Evolutionary conservation across 2,113 vertebrate species (phyloP), one percentile per base, ranked within the genome.

Genomic region (Sphyrna mokarran): DNA sequence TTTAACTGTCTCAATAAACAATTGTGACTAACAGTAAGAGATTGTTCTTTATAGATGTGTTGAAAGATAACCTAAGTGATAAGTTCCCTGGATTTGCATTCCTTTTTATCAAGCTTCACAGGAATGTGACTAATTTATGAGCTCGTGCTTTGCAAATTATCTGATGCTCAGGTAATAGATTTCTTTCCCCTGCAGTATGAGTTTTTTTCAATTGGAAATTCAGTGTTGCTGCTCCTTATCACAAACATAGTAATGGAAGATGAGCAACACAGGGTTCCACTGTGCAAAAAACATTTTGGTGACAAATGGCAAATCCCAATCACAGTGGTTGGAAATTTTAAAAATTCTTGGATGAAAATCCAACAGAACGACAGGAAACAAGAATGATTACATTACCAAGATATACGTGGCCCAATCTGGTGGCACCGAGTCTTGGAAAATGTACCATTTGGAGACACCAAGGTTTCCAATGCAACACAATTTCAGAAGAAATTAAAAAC

Each of bases 1-100:
- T 40, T 94, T 37, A 68, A 94, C 90, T 54, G 90, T 94, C 61
- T 94, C 61, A 94, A 48, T 68, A 68, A 68, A 68, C 63, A 68
- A 68, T 11, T 40, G 16, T 94, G 63, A 37, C 61, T 68, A 16
- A 40, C 29, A 94, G 61, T 66, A 33, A 4, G 48, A 94, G 90
- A 94, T 66, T 68, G 58, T 63, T 68, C n/a, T n/a, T n/a, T n/a
- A n/a, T n/a, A n/a, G n/a, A n/a, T n/a, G n/a, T n/a, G n/a, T n/a
- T n/a, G 33, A 9, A 33, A 76, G 72, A 68, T 68, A 40, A 68
- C 66, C 90, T 22, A 94, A 40, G 61, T 68, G 90, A 68, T 68
- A n/a, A 22, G 18, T 63, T 94, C 61, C 87, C 16, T 68, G 58
- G 61, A 94, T 68, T 94, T 68, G 90, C 90, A 94, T 94, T 94